Conservation (phyloP, 2,888 invertebrate species). For the Pseudanteris insignis region DNA sequence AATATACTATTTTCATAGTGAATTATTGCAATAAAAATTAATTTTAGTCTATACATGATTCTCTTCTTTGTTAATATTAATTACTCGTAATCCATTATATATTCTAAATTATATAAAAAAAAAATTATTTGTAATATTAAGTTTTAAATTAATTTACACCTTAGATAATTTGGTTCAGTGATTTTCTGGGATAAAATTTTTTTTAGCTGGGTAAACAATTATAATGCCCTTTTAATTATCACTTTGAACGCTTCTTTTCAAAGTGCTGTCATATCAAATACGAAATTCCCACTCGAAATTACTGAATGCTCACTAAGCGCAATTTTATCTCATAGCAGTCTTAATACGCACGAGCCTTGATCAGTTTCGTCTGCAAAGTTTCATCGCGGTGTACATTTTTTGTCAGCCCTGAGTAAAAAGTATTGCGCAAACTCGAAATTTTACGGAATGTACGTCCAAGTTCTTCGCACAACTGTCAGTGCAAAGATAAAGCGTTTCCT, state of each 20-base stretch:
- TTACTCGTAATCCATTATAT: too few species aligned
- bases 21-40: too few species aligned
- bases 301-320: constrained; percentile 25
- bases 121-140: too few species aligned
- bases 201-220: neutral
- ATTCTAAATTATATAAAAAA: too few species aligned
- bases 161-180: too few species aligned
- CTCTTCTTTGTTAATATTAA: too few species aligned
- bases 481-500: constrained; percentile 30
- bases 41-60: too few species aligned
- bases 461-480: constrained; percentile 29
- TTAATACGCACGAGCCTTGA: constrained; percentile 37
- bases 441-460: constrained; percentile 27
- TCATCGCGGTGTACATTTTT: constrained; percentile 5
- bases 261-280: constrained; percentile 8
- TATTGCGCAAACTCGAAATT: constrained; percentile 12
- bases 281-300: constrained; percentile 20
- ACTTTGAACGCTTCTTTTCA: constrained; percentile 12
- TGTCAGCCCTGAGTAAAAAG: neutral
- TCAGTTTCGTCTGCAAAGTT: constrained; percentile 36
- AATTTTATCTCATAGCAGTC: constrained; percentile 8
- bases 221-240: constrained; percentile 15
- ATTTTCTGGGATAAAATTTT: too few species aligned
- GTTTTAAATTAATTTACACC: too few species aligned
- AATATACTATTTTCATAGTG: too few species aligned